A percentile compares a stretch with the other conserved stretches of the same genome.
phyloP scores from a whole-genome alignment of 2,888 invertebrate genomes.

The Harpalus rufipes region DNA sequence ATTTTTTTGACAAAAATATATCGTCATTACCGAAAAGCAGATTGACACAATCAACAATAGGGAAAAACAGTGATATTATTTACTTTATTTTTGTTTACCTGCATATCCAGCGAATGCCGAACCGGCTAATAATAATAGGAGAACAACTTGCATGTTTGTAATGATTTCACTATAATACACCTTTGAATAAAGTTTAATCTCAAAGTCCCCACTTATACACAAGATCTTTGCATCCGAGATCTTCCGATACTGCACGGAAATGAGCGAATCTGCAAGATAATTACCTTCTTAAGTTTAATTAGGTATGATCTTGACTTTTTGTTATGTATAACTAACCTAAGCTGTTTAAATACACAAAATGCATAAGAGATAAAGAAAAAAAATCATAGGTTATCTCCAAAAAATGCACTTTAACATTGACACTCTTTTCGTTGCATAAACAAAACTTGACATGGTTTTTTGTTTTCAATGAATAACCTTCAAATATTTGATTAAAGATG shows the following conservation, averaged over 20 bases:
- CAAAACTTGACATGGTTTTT: conserved; percentile 44
- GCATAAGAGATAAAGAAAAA: conserved; percentile 25
- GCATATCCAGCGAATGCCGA: conserved; percentile 69
- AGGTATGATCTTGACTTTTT: neutral
- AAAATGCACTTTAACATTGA: conserved; percentile 65
- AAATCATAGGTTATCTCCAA: conserved; percentile 50
- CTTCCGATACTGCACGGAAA: conserved; percentile 36
- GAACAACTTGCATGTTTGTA: conserved; percentile 11
- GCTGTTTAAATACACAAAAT: conserved; percentile 31
- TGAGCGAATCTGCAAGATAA: conserved; percentile 34
- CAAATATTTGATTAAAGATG: conserved; percentile 15
- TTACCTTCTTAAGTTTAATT: conserved; percentile 29
- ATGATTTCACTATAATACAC: conserved; percentile 30
- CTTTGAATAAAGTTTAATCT: conserved; percentile 28
- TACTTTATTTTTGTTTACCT: conserved; percentile 67
- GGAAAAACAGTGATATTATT: neutral
- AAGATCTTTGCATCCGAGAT: conserved; percentile 24
- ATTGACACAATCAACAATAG: neutral
- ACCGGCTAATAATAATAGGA: conserved; percentile 62
- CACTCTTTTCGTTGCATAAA: conserved; percentile 56
- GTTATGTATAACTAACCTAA: neutral
- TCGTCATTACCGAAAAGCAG: too few relatives aligned
- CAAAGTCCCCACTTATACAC: conserved; percentile 41
- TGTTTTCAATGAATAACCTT: conserved; percentile 34
- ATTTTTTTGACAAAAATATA: too few relatives aligned